Conservation (phyloP, 2,797 vertebrate species). For the Urosaurus nigricauda region DNA sequence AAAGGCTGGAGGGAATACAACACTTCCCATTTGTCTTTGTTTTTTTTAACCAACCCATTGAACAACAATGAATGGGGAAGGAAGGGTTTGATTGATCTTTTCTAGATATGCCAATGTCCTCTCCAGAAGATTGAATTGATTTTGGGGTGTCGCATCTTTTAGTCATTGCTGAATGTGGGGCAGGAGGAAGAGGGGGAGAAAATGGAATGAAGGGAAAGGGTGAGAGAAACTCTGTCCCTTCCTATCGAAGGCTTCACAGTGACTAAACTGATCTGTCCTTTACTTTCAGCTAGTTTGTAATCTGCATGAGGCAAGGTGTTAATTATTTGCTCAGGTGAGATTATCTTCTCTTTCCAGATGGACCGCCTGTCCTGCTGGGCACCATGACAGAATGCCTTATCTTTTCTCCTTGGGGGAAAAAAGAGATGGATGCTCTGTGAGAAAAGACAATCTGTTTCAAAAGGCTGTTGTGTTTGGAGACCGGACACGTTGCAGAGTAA, state of each 20-base stretch:
- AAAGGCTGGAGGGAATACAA: too few relatives aligned
- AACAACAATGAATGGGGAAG: background rate
- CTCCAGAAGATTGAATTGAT: background rate
- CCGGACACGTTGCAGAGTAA: constrained; percentile 7
- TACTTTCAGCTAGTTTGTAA: constrained; percentile 18
- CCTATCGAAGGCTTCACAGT: background rate
- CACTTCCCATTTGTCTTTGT: too few relatives aligned
- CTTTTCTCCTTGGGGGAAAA: constrained; percentile 4
- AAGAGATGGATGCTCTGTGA: background rate
- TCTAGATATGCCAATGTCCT: background rate
- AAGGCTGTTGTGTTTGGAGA: constrained; percentile 7
- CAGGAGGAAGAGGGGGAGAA: background rate
- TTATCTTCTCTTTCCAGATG: constrained; percentile 32
- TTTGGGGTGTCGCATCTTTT: background rate
- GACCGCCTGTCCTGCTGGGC: constrained; percentile 27
- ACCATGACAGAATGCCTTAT: background rate
- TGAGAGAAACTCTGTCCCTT: background rate
- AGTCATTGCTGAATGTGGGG: background rate
- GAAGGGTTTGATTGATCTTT: background rate
- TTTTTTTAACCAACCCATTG: too few relatives aligned
- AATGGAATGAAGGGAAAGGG: background rate
- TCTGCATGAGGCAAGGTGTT: background rate
- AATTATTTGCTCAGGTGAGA: constrained; percentile 17
- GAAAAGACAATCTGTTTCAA: constrained; percentile 6
- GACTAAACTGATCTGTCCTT: background rate